These are phyloP conservation scores for Phortica magna DNA, from an alignment of 2,888 invertebrate species.

Conservation along the genomic window DNA sequence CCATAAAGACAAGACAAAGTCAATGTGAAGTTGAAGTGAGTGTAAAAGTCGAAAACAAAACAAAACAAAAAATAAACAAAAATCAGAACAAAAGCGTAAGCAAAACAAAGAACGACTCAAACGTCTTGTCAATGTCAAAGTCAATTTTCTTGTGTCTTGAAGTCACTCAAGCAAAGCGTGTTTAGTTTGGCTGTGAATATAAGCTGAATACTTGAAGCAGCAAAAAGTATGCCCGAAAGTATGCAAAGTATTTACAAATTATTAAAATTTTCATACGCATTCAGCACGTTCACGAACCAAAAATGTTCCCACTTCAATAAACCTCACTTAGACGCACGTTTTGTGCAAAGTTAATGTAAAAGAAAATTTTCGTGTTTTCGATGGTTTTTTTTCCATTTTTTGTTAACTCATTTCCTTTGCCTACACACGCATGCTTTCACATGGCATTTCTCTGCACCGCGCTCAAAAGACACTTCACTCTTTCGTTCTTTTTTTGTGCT, in stretches of 20 bases:
- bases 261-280: slow-evolving; percentile 32
- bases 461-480: too few relatives aligned
- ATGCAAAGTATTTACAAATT: slow-evolving; percentile 31
- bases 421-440: too few relatives aligned
- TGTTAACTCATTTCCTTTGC: too few relatives aligned
- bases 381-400: background rate
- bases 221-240: slow-evolving; percentile 47
- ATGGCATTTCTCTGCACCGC: too few relatives aligned
- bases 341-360: background rate
- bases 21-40: background rate
- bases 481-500: background rate
- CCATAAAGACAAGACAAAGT: background rate
- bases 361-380: background rate
- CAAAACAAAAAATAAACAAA: background rate
- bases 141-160: slow-evolving; percentile 51
- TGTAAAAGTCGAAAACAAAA: background rate
- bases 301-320: background rate
- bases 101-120: background rate
- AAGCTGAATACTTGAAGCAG: slow-evolving; percentile 21
- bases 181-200: background rate
- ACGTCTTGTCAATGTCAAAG: slow-evolving; percentile 35
- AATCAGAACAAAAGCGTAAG: background rate
- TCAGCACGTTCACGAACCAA: background rate
- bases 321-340: background rate
- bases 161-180: slow-evolving; percentile 56